These are phyloP conservation scores for Columba guinea DNA, from an alignment of 2,797 vertebrate genomes.

Conservation along the genomic window DNA sequence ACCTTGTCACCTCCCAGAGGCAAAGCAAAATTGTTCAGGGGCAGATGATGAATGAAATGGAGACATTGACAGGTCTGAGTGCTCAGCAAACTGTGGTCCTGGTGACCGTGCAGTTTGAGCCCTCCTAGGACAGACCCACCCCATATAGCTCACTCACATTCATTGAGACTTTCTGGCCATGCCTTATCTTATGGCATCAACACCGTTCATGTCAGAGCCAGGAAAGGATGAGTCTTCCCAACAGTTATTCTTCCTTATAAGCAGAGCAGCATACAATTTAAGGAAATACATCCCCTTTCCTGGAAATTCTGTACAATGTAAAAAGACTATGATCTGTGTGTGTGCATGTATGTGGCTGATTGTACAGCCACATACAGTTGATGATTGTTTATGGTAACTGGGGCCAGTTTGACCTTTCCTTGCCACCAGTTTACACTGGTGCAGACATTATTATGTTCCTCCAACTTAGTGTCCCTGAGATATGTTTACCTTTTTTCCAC, in stretches of 20 bases:
- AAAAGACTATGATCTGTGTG: neutral
- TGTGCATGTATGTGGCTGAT: fast-evolving
- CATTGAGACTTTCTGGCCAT: neutral
- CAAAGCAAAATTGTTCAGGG: neutral
- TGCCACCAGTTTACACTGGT: fast-evolving
- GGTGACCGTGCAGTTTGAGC: neutral
- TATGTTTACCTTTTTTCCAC: neutral
- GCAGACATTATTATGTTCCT: neutral
- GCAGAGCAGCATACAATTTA: neutral
- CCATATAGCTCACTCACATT: neutral
- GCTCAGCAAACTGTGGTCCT: neutral
- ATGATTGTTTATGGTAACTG: fast-evolving
- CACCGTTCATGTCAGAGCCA: neutral
- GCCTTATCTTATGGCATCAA: neutral
- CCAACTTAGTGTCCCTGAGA: neutral
- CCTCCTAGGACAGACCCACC: neutral
- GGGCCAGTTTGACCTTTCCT: neutral
- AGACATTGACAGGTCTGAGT: fast-evolving
- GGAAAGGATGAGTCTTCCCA: neutral
- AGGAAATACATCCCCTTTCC: slow-evolving; percentile 18
- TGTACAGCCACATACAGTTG: neutral
- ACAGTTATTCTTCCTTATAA: neutral
- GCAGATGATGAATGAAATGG: neutral
- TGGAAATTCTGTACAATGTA: neutral
- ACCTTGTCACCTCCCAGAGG: neutral